Evolutionary conservation across 37 sponge, comb jelly and placozoan genomes (phyloP).

Genomic region (Halichondria panicea): DNA sequence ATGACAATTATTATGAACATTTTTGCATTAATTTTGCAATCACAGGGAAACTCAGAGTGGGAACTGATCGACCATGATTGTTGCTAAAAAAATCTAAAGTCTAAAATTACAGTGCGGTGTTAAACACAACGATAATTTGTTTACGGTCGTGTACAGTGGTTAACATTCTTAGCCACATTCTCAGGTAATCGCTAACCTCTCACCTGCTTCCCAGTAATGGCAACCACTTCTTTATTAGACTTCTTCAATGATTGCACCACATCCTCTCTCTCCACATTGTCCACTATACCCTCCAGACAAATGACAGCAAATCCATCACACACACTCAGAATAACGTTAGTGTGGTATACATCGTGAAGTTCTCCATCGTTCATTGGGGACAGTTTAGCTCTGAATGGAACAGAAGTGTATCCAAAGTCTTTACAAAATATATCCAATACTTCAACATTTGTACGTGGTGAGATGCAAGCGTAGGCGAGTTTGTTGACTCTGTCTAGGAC

Average conservation of each 20-base stretch:
- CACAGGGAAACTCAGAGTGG: no score
- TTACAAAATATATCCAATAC: slow-evolving; percentile 42
- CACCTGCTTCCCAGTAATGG: slow-evolving; percentile 9
- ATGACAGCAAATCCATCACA: slow-evolving; percentile 49
- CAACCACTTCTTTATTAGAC: slow-evolving; percentile 1
- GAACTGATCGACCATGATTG: no score
- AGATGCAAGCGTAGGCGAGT: slow-evolving; percentile 60
- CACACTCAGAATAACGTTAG: slow-evolving; percentile 76
- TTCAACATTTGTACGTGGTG: slow-evolving; percentile 50
- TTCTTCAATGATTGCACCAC: slow-evolving; percentile 21
- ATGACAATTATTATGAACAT: no score
- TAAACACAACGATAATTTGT: no score
- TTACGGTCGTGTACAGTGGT: no score
- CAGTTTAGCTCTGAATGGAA: slow-evolving; percentile 35
- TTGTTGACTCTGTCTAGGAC: slow-evolving; percentile 72
- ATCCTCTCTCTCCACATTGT: slow-evolving; percentile 9
- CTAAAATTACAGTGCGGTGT: no score
- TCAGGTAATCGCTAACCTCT: no score
- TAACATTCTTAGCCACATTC: no score
- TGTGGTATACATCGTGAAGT: slow-evolving; percentile 69
- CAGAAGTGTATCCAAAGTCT: slow-evolving; percentile 41
- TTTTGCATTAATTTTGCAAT: no score
- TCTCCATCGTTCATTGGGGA: not conserved
- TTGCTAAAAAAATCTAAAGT: no score
- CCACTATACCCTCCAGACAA: slow-evolving; percentile 54